Base-by-base conservation (phyloP, 2,888 invertebrate species). In the Standfussiana lucernea region DNA sequence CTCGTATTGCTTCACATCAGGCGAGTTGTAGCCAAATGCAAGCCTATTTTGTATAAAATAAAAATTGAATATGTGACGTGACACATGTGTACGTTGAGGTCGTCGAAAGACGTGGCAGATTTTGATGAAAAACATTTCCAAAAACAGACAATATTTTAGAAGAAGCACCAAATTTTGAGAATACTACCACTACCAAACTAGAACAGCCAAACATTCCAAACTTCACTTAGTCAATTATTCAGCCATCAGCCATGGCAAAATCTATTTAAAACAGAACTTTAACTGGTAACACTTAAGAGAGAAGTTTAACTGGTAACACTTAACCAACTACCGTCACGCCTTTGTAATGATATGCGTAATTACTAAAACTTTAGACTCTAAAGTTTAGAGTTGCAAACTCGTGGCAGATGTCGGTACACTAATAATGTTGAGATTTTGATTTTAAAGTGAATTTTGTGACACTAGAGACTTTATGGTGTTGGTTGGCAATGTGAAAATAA, bases 341-440 rank as follows among this genome's bases (percentile, higher is more conserved):
- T 62, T 18, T 0, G 37, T 86, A 88, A 84, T 80, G 75, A 80
- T 87, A 88, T 86, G 89, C 85, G 68, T 79, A 84, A 87, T 88
- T 82, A 76, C 61, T 76, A 15, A 68, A 81, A 83, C 67, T 83
- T 79, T 40, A n/a, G 4, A 40, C 8, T 40, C n/a, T 40, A 40
- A 61, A 32, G 37, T 64, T 40, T 42, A 21, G 65, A 88, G 70
- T 81, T 81, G 40, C 15, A n/a, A 65, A 84, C 78, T 80, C 6
- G 56, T n/a, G 47, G 67, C 87, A 86, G 79, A 77, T 86, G 84
- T 53, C 28, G 35, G 37, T 67, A 67, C 35, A 72, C 42, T 68
- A 74, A 67, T 80, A 42, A 10, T 68, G 45, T 77, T 69, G n/a
- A 24, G 66, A 15, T 68, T 84, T 56, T 45, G 42, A 65, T 79